phyloP scores from a whole-genome alignment of 92 coral and sea anemone genomes.

The Umimayanthus kanabou region DNA sequence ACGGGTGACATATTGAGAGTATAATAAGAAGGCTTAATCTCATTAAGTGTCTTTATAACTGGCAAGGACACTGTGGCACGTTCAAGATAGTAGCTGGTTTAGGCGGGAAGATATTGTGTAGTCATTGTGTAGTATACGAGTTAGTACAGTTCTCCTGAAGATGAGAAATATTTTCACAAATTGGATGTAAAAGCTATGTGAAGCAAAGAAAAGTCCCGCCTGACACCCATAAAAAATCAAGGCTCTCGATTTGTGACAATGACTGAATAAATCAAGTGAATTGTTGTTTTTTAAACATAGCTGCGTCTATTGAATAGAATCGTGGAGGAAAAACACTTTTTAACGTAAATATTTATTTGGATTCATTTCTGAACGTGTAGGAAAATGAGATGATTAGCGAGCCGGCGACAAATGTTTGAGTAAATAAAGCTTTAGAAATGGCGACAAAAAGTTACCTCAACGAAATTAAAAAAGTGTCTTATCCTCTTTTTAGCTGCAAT shows the following conservation, averaged over 20 bases:
- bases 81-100: constrained; percentile 8
- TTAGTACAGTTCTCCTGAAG: background rate
- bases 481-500: background rate
- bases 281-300: constrained; percentile 54
- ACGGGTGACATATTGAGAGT: constrained; percentile 74
- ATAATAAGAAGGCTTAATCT: constrained; percentile 82
- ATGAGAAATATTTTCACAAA: background rate
- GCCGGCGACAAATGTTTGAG: constrained; percentile 49
- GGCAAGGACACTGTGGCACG: constrained; percentile 44
- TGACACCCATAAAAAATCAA: constrained; percentile 3
- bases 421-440: constrained; percentile 51
- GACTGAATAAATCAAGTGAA: constrained; percentile 52
- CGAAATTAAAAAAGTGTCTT: constrained; percentile 14
- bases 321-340: constrained; percentile 58
- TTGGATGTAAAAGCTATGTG: too few relatives aligned
- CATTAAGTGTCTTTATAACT: constrained; percentile 74
- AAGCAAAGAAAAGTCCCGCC: background rate
- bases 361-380: constrained; percentile 62
- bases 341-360: constrained; percentile 83
- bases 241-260: background rate
- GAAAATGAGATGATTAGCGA: constrained; percentile 56
- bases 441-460: constrained; percentile 3
- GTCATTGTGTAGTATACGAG: background rate
- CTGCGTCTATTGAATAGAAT: constrained; percentile 60
- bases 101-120: constrained; percentile 34